Evolutionary conservation across 1,140 invertebrate species (phyloP).

Genomic region (Augochlora pura): DNA sequence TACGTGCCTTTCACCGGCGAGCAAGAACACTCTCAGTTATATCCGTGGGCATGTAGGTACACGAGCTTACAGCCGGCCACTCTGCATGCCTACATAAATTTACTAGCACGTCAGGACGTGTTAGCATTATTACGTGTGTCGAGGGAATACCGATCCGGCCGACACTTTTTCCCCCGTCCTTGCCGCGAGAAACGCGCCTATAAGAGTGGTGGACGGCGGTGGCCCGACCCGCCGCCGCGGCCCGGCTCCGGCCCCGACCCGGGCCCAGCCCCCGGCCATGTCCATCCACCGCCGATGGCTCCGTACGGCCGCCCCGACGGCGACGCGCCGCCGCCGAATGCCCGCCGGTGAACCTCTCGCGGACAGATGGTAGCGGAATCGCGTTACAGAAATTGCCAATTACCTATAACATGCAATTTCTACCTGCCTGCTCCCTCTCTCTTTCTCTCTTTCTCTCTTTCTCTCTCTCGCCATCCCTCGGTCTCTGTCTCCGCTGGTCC

Average conservation of each 20-base stretch:
- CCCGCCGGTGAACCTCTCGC: constrained; percentile 51
- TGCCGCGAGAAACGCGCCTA: constrained; percentile 3
- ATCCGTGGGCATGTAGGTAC: constrained; percentile 37
- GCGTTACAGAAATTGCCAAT: constrained; percentile 78
- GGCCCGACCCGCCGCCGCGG: constrained; percentile 15
- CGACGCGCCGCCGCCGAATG: constrained; percentile 31
- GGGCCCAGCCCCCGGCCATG: constrained; percentile 1
- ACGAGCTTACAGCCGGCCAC: constrained; percentile 27
- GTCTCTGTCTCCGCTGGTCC: constrained; percentile 3
- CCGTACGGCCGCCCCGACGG: neutral
- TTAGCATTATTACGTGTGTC: constrained; percentile 69
- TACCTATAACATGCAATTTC: constrained; percentile 76
- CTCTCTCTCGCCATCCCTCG: neutral
- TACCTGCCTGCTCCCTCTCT: constrained; percentile 46
- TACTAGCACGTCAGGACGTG: constrained; percentile 55
- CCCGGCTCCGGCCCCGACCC: neutral
- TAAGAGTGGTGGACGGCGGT: too few relatives aligned
- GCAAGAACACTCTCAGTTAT: constrained; percentile 32
- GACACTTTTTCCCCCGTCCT: constrained; percentile 30
- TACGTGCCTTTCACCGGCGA: constrained; percentile 32
- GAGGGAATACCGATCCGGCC: constrained; percentile 58
- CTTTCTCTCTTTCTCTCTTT: neutral
- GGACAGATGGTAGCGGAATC: constrained; percentile 70
- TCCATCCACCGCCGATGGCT: neutral
- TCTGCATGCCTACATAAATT: constrained; percentile 63